Evolutionary conservation across 1,140 invertebrate genomes (phyloP).

Genomic region (Aculops lycopersici): DNA sequence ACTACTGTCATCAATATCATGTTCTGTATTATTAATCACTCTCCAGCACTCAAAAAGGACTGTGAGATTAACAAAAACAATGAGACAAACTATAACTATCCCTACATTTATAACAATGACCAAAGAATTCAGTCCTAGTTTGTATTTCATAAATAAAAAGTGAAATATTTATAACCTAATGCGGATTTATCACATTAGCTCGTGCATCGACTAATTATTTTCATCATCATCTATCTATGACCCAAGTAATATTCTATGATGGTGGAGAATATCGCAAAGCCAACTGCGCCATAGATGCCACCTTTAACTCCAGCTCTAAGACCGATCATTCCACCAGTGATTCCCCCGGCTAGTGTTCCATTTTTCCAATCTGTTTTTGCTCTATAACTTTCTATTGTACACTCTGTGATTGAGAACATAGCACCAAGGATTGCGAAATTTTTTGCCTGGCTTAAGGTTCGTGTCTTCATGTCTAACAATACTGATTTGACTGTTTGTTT

Average conservation of each 20-base stretch:
- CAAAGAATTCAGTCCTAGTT: too few species aligned
- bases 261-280: slow-evolving; percentile 80
- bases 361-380: slow-evolving; percentile 85
- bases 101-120: too few species aligned
- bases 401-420: slow-evolving; percentile 69
- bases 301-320: slow-evolving; percentile 73
- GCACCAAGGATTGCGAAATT: slow-evolving; percentile 83
- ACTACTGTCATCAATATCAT: too few species aligned
- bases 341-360: slow-evolving; percentile 62
- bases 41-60: too few species aligned
- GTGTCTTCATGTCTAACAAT: slow-evolving; percentile 58
- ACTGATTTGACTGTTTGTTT: slow-evolving; percentile 49
- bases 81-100: too few species aligned
- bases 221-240: too few species aligned
- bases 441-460: slow-evolving; percentile 68
- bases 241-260: slow-evolving; percentile 76
- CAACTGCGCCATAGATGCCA: slow-evolving; percentile 55
- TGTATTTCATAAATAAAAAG: too few species aligned
- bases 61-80: too few species aligned
- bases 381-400: slow-evolving; percentile 58
- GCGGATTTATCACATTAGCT: too few species aligned
- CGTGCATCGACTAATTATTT: too few species aligned
- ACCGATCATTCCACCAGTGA: slow-evolving; percentile 78
- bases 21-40: too few species aligned
- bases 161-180: too few species aligned